These are phyloP conservation scores for Diglossa cyanea DNA, from an alignment of 2,797 vertebrate genomes.

Conservation along the genomic window DNA sequence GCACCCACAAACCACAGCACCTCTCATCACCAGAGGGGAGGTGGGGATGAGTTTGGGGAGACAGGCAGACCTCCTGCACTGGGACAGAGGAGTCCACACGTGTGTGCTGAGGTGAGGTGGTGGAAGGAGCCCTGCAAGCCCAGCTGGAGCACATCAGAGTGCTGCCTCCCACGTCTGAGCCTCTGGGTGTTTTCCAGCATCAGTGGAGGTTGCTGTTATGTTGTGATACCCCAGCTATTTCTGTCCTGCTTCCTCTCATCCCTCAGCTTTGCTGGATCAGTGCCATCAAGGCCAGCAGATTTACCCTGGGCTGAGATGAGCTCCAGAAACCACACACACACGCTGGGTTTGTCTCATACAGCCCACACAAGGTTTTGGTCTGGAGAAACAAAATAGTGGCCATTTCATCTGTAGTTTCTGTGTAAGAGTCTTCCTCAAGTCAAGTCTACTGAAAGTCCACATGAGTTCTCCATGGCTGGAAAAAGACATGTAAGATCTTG, in stretches of 20 bases:
- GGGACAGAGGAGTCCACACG: background rate
- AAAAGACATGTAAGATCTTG: background rate
- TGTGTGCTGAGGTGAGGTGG: background rate
- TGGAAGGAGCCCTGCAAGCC: background rate
- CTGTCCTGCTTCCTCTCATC: slow-evolving; percentile 26
- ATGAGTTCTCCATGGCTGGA: rapidly evolving
- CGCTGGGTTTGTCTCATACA: background rate
- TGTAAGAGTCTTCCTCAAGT: background rate
- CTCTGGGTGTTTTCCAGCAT: background rate
- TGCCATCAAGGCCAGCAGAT: background rate
- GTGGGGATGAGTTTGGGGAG: background rate
- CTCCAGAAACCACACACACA: background rate
- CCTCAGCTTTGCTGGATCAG: background rate
- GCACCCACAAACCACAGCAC: background rate
- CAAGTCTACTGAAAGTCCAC: background rate
- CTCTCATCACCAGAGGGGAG: background rate
- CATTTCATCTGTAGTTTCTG: background rate
- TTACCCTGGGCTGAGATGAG: background rate
- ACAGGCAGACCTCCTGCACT: background rate
- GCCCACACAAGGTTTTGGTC: background rate
- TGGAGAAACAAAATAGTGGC: background rate
- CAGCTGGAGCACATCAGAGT: background rate
- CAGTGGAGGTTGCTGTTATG: background rate
- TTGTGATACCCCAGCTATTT: slow-evolving; percentile 15
- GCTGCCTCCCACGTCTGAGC: background rate